Evolutionary conservation across 2,797 vertebrate genomes (phyloP).

Genomic region (Chelon auratus): DNA sequence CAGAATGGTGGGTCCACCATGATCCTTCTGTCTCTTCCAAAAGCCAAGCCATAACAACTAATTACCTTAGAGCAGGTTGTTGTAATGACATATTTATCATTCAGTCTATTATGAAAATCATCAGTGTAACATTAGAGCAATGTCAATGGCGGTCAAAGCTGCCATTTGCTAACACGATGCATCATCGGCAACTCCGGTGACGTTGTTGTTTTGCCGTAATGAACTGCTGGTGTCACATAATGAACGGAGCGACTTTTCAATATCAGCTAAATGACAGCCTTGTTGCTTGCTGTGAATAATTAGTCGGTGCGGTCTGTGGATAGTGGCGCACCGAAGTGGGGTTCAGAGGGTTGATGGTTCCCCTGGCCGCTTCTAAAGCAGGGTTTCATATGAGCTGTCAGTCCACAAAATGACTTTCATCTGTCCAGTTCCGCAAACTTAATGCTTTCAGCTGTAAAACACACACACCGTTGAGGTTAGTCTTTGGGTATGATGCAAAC

Average conservation of each 20-base stretch:
- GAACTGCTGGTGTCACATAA: constrained; percentile 32
- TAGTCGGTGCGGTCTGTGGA: constrained; percentile 22
- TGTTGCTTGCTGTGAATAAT: constrained; percentile 33
- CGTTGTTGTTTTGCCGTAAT: constrained; percentile 39
- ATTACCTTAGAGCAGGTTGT: neutral
- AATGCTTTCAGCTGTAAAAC: constrained; percentile 25
- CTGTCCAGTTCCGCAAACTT: constrained; percentile 19
- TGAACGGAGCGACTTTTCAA: constrained; percentile 32
- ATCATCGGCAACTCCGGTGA: constrained; percentile 13
- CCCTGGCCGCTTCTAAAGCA: constrained; percentile 24
- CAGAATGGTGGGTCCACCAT: neutral
- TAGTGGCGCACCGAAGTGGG: constrained; percentile 2
- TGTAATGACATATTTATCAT: constrained; percentile 40
- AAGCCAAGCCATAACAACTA: constrained; percentile 5
- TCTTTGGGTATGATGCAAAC: neutral
- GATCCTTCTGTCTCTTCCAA: neutral
- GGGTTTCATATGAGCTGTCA: constrained; percentile 43
- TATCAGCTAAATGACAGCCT: constrained; percentile 39
- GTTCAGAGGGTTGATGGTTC: constrained; percentile 20
- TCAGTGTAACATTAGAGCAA: constrained; percentile 44
- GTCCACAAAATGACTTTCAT: constrained; percentile 26
- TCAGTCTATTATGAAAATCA: constrained; percentile 39
- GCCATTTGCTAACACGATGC: constrained; percentile 42
- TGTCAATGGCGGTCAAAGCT: constrained; percentile 49
- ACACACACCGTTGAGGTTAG: constrained; percentile 31